Percentiles rank a stretch among this genome's conserved stretches.
Conservation (phyloP, 2,888 invertebrate species). For the Lissonota sp. region DNA sequence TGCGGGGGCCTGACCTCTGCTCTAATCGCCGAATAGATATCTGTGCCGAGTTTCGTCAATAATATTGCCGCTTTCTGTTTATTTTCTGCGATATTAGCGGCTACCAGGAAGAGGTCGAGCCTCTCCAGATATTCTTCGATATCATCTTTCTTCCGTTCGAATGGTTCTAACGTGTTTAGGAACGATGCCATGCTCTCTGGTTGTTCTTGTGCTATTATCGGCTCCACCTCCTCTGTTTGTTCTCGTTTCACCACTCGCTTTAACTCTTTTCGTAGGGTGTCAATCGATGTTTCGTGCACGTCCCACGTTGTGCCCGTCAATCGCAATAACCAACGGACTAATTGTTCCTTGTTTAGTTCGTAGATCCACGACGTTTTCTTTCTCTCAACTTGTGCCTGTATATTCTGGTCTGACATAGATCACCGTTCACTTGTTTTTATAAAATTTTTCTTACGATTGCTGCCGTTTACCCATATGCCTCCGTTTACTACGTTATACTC, state of each 20-base stretch:
- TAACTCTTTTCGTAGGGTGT: conserved; percentile 16
- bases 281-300: conserved; percentile 1
- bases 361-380: conserved; percentile 32
- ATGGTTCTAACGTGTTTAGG: conserved; percentile 33
- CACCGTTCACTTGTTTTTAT: not conserved
- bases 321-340: conserved; percentile 17
- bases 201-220: conserved; percentile 1
- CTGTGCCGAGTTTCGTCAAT: conserved; percentile 25
- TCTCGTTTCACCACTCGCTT: not conserved
- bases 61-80: conserved; percentile 32
- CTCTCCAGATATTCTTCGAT: conserved; percentile 43
- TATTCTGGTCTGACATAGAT: conserved; percentile 15
- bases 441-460: not conserved
- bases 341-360: conserved; percentile 19
- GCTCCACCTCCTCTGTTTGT: conserved; percentile 4
- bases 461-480: conserved; percentile 21
- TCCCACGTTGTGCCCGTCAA: conserved; percentile 15
- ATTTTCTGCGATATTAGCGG: conserved; percentile 31
- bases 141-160: conserved; percentile 43
- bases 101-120: conserved; percentile 25
- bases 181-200: conserved; percentile 38
- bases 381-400: conserved; percentile 14
- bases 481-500: conserved; percentile 9
- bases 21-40: conserved; percentile 32
- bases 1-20: conserved; percentile 12